A percentile compares a stretch with the other conserved stretches of the same genome.
phyloP scores from a whole-genome alignment of 2,113 vertebrate species.

The Brachypteracias leptosomus region DNA sequence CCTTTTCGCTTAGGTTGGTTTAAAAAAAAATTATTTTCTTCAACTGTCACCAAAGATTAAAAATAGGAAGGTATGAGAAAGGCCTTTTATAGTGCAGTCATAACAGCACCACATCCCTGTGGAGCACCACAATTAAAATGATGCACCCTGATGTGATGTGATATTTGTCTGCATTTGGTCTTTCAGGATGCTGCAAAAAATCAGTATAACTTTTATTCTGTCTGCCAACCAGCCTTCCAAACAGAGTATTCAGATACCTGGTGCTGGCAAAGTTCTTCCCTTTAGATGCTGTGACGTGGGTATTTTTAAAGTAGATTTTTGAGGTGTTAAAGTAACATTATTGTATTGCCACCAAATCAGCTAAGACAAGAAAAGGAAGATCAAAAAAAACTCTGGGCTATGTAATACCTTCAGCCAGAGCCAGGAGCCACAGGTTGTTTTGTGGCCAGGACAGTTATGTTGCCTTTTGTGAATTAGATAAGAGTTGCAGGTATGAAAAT shows the following conservation, averaged over 20 bases:
- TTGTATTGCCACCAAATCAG: not conserved
- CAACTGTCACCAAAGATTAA: not conserved
- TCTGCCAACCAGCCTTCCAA: not conserved
- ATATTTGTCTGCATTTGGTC: not conserved
- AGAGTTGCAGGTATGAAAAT: conserved; percentile 40
- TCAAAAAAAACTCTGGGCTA: not conserved
- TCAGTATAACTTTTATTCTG: not conserved
- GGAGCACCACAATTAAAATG: conserved; percentile 6
- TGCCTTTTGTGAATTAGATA: not conserved
- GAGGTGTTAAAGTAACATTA: not conserved
- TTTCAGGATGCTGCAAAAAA: not conserved
- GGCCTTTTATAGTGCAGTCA: conserved; percentile 17
- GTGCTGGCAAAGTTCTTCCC: not conserved
- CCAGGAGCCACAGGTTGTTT: not conserved
- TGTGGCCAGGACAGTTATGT: not conserved
- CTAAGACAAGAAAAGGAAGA: not conserved
- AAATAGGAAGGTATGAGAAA: conserved; percentile 29
- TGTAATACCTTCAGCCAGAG: not conserved
- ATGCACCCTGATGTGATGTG: conserved; percentile 4
- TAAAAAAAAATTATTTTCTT: not conserved
- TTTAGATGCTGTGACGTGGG: not conserved
- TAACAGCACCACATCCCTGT: not conserved
- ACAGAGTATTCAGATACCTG: not conserved
- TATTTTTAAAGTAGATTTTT: not conserved
- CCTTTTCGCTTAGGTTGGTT: not conserved